Conservation (phyloP, 92 coral and sea anemone genomes). For the Epizoanthus illoricatus region DNA sequence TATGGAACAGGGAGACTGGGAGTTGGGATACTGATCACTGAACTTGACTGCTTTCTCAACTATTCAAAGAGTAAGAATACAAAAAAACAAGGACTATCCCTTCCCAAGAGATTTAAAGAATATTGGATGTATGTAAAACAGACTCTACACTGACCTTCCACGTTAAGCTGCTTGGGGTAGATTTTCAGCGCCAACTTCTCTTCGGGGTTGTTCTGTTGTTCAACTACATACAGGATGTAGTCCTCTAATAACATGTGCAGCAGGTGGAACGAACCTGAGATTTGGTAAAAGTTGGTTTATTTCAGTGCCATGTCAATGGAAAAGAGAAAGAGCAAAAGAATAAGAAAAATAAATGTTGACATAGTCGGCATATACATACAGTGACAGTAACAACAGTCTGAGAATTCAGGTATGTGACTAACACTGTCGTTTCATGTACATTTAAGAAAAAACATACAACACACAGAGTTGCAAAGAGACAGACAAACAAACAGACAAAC, state of each 20-base stretch:
- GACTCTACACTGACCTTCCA: slow-evolving; percentile 30
- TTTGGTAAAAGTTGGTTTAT: background rate
- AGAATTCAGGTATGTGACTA: too few relatives aligned
- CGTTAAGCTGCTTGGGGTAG: slow-evolving; percentile 40
- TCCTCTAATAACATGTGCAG: slow-evolving; percentile 98
- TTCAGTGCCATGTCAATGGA: background rate
- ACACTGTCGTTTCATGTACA: too few relatives aligned
- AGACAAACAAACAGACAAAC: too few relatives aligned
- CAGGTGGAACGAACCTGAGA: slow-evolving; percentile 93
- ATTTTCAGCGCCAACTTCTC: slow-evolving; percentile 51
- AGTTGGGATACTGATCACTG: background rate
- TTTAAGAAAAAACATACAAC: too few relatives aligned
- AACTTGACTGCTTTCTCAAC: too few relatives aligned
- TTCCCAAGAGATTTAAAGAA: background rate
- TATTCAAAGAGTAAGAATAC: too few relatives aligned
- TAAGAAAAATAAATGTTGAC: too few relatives aligned
- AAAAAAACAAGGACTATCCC: too few relatives aligned
- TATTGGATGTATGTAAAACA: background rate
- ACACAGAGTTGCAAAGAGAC: too few relatives aligned
- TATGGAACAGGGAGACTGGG: background rate
- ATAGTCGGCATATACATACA: too few relatives aligned
- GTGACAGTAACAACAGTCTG: too few relatives aligned
- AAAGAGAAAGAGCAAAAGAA: background rate
- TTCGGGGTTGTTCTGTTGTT: slow-evolving; percentile 82
- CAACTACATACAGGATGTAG: slow-evolving; percentile 93